Evolutionary conservation across 2,113 vertebrate genomes (phyloP).

Genomic region (Dromiciops gliroides): DNA sequence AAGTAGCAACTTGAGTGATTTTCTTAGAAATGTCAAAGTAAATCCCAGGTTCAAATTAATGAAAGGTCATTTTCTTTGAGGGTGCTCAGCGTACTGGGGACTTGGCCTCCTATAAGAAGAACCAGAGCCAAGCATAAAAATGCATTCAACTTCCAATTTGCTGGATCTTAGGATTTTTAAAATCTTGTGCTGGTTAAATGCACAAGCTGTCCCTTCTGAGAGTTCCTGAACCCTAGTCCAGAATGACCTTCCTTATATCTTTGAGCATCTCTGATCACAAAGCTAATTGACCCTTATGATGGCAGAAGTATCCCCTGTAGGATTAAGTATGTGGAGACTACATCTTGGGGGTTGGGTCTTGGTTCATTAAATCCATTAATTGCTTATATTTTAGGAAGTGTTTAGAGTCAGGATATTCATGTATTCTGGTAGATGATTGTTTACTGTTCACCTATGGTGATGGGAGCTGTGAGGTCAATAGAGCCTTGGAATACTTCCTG

Average conservation of each 20-base stretch:
- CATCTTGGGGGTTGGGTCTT: constrained; percentile 37
- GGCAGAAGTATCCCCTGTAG: not conserved
- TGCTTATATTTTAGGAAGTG: not conserved
- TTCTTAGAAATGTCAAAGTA: not conserved
- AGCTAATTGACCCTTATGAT: constrained; percentile 21
- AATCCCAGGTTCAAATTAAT: not conserved
- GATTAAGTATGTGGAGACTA: constrained; percentile 8
- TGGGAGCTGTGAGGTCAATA: not conserved
- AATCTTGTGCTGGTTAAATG: constrained; percentile 4
- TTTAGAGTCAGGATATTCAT: not conserved
- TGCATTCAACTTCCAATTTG: constrained; percentile 31
- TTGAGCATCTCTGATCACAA: constrained; percentile 6
- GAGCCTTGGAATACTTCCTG: not conserved
- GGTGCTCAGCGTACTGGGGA: not conserved
- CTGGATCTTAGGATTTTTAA: not conserved
- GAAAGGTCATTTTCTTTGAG: not conserved
- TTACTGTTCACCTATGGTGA: constrained; percentile 6
- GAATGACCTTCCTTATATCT: constrained; percentile 4
- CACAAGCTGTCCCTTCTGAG: not conserved
- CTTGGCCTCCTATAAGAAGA: constrained; percentile 17
- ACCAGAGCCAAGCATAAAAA: not conserved
- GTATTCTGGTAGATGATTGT: not conserved
- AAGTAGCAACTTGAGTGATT: not conserved
- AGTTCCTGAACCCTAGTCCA: constrained; percentile 14
- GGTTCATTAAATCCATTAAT: constrained; percentile 36